Evolutionary conservation across 2,113 vertebrate genomes (phyloP), one percentile per base, ranked within the genome.

Genomic region (Protomyctophum bolini): DNA sequence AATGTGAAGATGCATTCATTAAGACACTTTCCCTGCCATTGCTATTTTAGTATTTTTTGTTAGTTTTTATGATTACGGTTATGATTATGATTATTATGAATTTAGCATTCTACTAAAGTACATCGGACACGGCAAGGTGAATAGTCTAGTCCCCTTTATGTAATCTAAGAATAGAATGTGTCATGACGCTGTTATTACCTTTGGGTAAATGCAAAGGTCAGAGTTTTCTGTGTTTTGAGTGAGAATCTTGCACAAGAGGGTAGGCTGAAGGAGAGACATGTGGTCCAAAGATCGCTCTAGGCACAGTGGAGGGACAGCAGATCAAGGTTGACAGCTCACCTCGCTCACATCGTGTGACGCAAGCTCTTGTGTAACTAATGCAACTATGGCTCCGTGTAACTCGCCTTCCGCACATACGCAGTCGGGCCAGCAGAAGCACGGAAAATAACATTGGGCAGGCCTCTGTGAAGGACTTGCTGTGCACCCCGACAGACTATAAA

Each of bases 261-360:
- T 4, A 60, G 48, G 58, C 80, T 75, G 50, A 21, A 66, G 77
- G 58, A 73, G 69, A 76, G 54, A 69, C 59, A 51, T 6, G 9
- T 15, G 9, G 68, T 58, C 57, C 58, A 72, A 64, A 77, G 50
- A 82, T 73, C 67, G 79, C 72, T 75, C 57, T 50, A 64, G 77
- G 85, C 72, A 48, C 59, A 56, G 76, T 76, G 71, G 78, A 48
- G 10, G 75, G 33, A 56, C 73, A 69, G 56, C 7, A 45, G 65
- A 84, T 81, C 58, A 58, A 45, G 76, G 84, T 81, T 83, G 82
- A 87, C 75, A 65, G 21, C 57, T 76, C 82, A 70, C 65, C 76
- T 85, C 82, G 76, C 81, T 77, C 68, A 66, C 76, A 58, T 59
- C 60, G 33, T n/a, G 67, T 84, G 66, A 80, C 58, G 63, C 71